Base-by-base conservation (phyloP, 2,113 vertebrate species). In the Dunckerocampus dactyliophorus region DNA sequence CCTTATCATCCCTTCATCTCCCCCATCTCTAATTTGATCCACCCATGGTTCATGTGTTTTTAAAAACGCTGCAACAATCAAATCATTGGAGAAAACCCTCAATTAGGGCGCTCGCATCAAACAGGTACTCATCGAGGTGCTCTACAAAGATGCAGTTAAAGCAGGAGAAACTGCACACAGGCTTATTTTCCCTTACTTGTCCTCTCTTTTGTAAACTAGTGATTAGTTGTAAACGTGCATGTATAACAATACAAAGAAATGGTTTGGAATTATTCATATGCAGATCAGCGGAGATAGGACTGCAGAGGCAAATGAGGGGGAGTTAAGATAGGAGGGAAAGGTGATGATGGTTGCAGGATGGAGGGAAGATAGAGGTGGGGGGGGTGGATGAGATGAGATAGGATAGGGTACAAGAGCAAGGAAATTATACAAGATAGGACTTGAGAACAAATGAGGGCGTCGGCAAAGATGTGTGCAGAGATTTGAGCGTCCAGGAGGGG, bases 21-120 rank as follows among this genome's bases (percentile, higher is more conserved):
- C 71, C 73, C 58, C 39, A 15, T 81, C 70, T 71, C 67, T 74
- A 64, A 75, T 73, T 83, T 77, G 78, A 84, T 69, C 73, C 55
- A 65, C 77, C 72, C 56, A 49, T 74, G 82, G 63, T 88, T 87
- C 87, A 81, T 82, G 82, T 60, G 63, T 85, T 55, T 81, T 79
- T 85, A 4, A 42, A 42, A 11, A 86, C 77, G 28, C 75, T 60
- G 74, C 83, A 79, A 84, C 87, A 89, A 89, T 89, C 83, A 56
- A 68, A 79, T 87, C 87, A 88, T 89, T 88, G 88, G 77, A 55
- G 77, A 85, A 85, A 88, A 80, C 82, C 84, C 85, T 89, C 85
- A 89, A 89, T 90, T 91, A 89, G 72, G 37, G 24, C 72, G 70
- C 74, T 71, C 66, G 11, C 85, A 65, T 84, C 82, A 80, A 78